Base-by-base conservation (phyloP, 2,888 invertebrate genomes). In the Volucella inflata region DNA sequence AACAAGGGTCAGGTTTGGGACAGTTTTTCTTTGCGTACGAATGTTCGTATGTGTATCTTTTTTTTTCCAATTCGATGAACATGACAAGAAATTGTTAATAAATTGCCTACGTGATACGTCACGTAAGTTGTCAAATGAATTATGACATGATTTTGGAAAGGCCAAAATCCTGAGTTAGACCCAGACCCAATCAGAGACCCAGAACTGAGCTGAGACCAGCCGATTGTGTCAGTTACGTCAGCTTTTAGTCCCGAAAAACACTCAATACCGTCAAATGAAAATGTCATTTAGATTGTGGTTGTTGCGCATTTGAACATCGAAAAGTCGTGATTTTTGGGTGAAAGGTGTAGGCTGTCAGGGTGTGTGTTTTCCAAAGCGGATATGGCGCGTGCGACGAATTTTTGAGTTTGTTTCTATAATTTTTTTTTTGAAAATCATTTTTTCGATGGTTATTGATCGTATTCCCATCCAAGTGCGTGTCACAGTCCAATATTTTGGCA, bases 91-190 rank as follows among this genome's bases (percentile, higher is more conserved):
- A 75, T 82, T 77, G 76, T 82, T 71, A 77, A 71, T 76, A 75
- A 75, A 75, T 79, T 75, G 79, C 65, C 74, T 75, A 75, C 84
- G 80, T 84, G 84, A 75, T 74, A 79, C 75, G 83, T 79, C 83
- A 75, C 68, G 68, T 75, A 51, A 48, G 60, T 53, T 78, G 68
- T 62, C 77, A 53, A 14, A 78, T 78, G 77, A 84, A 40, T 84
- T 84, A 80, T 84, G 84, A 84, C 70, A 80, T 71, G 65, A 80
- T 80, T 79, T 65, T 48, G 53, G 42, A 36, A 68, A 40, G 64
- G 30, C 6, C 30, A 30, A 30, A 30, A 30, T 30, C 30, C 30
- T 6, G 30, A 30, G 30, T 6, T 30, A 30, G 30, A 30, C 30
- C 30, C 30, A 30, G 30, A 30, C 30, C 30, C 30, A 30, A 30